These are phyloP conservation scores for Phrynocephalus vlangalii DNA, from an alignment of 2,797 vertebrate genomes.

Conservation along the genomic window DNA sequence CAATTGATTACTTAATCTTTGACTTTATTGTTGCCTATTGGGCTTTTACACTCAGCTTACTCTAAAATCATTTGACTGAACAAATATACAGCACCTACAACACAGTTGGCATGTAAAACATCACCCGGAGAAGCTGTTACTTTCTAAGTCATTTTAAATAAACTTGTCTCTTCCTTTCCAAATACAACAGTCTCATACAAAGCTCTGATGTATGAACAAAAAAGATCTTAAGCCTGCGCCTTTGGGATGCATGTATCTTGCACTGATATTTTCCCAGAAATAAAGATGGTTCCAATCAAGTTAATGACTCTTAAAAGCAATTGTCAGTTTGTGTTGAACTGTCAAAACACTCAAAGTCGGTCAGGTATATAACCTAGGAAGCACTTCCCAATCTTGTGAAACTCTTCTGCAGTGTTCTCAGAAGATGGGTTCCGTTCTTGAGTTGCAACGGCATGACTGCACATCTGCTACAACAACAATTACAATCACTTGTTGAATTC, in stretches of 20 bases:
- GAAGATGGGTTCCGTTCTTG: not conserved
- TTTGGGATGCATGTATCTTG: constrained; percentile 42
- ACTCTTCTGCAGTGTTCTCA: not conserved
- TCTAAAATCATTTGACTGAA: not conserved
- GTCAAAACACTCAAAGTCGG: constrained; percentile 12
- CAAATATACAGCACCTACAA: not conserved
- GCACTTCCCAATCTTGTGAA: not conserved
- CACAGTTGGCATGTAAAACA: not conserved
- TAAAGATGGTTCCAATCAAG: not conserved
- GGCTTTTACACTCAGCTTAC: not conserved
- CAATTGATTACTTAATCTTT: not conserved
- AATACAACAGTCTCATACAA: not conserved
- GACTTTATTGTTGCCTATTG: not conserved
- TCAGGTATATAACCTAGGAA: constrained; percentile 38
- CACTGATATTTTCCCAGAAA: not conserved
- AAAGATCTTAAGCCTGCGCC: constrained; percentile 4
- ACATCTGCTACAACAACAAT: not conserved
- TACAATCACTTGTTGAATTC: not conserved
- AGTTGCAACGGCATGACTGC: not conserved
- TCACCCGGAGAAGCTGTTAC: not conserved
- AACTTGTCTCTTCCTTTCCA: not conserved
- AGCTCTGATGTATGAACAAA: constrained; percentile 20
- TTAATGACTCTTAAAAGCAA: constrained; percentile 3
- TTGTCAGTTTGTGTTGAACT: not conserved
- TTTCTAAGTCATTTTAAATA: constrained; percentile 15